Evolutionary conservation across 2,797 vertebrate species (phyloP).

Genomic region (Hoplostethus atlanticus): DNA sequence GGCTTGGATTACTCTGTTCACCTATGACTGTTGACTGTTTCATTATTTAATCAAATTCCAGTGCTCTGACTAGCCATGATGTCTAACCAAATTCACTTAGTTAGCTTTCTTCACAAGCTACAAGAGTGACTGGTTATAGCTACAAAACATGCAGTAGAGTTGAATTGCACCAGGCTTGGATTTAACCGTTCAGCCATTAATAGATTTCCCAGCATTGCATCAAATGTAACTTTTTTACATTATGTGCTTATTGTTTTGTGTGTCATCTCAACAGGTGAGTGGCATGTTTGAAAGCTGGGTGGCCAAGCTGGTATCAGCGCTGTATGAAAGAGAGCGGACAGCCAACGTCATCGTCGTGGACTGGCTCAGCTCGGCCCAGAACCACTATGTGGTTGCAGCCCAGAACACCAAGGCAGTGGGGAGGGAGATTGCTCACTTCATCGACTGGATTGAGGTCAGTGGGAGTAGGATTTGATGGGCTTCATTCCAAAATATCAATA

Average conservation of each 20-base stretch:
- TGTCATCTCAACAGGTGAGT: slow-evolving; percentile 75
- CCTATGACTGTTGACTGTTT: slow-evolving; percentile 8
- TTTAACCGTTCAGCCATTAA: neutral
- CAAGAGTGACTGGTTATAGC: slow-evolving; percentile 2
- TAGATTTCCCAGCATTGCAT: neutral
- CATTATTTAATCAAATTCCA: slow-evolving; percentile 11
- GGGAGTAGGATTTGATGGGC: neutral
- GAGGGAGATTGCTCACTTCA: slow-evolving; percentile 81
- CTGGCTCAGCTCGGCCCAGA: slow-evolving; percentile 85
- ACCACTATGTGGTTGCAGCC: slow-evolving; percentile 85
- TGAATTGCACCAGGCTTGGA: neutral
- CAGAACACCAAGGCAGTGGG: slow-evolving; percentile 85
- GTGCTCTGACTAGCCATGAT: neutral
- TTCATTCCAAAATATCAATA: neutral
- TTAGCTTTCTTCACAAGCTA: slow-evolving; percentile 7
- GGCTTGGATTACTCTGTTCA: slow-evolving; percentile 27
- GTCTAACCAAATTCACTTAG: neutral
- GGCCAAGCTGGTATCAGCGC: slow-evolving; percentile 82
- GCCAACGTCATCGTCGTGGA: slow-evolving; percentile 88
- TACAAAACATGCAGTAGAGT: neutral
- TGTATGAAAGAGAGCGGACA: slow-evolving; percentile 78
- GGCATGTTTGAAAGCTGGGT: slow-evolving; percentile 88
- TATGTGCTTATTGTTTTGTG: neutral
- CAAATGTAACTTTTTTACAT: neutral
- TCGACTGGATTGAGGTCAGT: slow-evolving; percentile 87